Conservation (phyloP, 2,113 vertebrate genomes). For the Myotis yumanensis region DNA sequence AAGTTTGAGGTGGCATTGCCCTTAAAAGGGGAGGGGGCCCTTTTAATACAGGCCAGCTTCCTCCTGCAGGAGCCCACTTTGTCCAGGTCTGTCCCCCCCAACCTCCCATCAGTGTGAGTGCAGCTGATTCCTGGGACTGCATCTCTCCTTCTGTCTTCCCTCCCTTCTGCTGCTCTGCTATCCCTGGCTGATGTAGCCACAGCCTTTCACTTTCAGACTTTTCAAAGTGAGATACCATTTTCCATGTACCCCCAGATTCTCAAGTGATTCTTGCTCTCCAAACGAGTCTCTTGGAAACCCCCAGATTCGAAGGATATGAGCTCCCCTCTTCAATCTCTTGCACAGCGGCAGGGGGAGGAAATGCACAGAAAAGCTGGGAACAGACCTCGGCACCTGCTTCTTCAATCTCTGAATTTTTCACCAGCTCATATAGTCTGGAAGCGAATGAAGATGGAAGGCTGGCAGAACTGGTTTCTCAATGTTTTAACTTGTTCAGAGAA, state of each 20-base stretch:
- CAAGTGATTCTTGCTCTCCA: not conserved
- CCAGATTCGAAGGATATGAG: not conserved
- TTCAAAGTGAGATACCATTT: not conserved
- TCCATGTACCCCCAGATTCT: not conserved
- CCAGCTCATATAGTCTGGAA: not conserved
- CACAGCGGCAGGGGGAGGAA: rapidly evolving
- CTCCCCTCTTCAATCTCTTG: not conserved
- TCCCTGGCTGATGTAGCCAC: not conserved
- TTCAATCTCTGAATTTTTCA: slow-evolving; percentile 18
- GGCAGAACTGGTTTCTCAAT: not conserved
- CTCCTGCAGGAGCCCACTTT: not conserved
- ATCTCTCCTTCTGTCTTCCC: not conserved
- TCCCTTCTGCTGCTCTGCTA: not conserved
- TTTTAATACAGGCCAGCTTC: not conserved
- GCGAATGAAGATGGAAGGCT: not conserved
- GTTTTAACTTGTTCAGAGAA: slow-evolving; percentile 28
- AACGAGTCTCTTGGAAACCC: not conserved
- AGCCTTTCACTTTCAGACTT: not conserved
- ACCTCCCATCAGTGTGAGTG: not conserved
- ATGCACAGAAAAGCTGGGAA: not conserved
- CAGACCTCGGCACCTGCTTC: not conserved
- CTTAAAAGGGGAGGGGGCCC: not conserved
- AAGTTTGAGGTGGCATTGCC: not conserved
- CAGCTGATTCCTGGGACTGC: not conserved
- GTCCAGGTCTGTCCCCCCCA: not conserved